Evolutionary conservation across 30 jellyfish, hydroid and myxozoan species (phyloP).

Genomic region (Aurelia coerulea): DNA sequence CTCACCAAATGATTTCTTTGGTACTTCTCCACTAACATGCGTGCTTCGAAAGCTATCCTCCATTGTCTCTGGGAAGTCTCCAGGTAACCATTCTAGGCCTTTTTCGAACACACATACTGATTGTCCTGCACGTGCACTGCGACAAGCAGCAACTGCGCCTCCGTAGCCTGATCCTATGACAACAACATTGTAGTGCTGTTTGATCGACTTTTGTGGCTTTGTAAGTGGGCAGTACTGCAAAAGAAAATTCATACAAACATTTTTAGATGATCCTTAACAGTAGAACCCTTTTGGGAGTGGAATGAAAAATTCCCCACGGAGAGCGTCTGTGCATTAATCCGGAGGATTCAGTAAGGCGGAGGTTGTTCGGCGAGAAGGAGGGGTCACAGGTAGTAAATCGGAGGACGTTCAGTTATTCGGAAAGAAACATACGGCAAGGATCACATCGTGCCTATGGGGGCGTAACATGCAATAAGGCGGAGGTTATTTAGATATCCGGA

Average conservation of each 20-base stretch:
- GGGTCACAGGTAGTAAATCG: no score
- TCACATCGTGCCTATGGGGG: no score
- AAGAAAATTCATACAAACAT: neutral
- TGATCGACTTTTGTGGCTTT: constrained; percentile 75
- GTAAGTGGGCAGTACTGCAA: constrained; percentile 78
- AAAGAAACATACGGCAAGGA: no score
- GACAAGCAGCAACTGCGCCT: constrained; percentile 98
- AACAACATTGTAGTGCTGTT: constrained; percentile 86
- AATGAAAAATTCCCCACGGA: no score
- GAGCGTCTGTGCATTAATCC: no score
- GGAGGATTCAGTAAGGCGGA: no score
- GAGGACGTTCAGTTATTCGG: no score
- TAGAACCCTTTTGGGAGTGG: no score
- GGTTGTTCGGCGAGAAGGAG: no score
- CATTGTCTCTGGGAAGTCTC: constrained; percentile 96
- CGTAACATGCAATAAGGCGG: no score
- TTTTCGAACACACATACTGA: constrained; percentile 91
- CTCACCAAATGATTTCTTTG: constrained; percentile 60
- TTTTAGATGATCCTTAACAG: no score
- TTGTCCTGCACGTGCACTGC: constrained; percentile 94
- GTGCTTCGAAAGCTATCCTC: constrained; percentile 79
- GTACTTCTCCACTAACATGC: constrained; percentile 37
- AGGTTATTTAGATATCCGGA: no score
- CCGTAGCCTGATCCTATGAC: constrained; percentile 99
- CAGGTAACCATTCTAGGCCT: constrained; percentile 98